Evolutionary conservation across 2,113 vertebrate species (phyloP), one percentile per base, ranked within the genome.

Genomic region (Prietella phreatophila): DNA sequence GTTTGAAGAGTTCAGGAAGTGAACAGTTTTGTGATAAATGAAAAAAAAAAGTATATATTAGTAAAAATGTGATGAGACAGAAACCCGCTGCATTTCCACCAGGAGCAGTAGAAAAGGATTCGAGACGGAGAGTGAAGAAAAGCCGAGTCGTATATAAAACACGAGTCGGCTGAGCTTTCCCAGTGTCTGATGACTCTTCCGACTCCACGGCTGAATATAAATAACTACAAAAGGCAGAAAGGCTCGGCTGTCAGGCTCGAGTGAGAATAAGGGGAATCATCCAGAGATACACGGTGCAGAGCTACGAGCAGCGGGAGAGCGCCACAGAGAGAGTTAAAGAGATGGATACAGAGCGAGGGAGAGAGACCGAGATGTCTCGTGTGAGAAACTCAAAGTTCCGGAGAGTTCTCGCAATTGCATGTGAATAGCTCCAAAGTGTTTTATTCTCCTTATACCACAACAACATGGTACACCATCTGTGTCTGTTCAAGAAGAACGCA

Each of bases 141-240:
- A 22, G 39, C 22, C 3, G 73, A 50, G 22, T 50, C 73, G 39
- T 10, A 76, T 47, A 76, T 14, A 25, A 50, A 25, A 47, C 73
- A 27, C 13, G 42, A 76, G 50, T 56, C 50, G 9, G 11, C n/a
- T 1, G 14, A 78, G 73, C 73, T 50, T 47, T 11, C 42, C 22
- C 22, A 6, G 17, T 19, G 30, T 80, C 78, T 85, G 73, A 69
- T 36, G 63, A 83, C 67, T 75, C 58, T 39, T 33, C 83, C 69
- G 7, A 85, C 5, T 75, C 55, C 47, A 65, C 33, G 83, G 5
- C 56, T 61, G 50, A 73, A 85, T 58, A 85, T 73, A 85, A 85
- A 85, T 76, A 60, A 75, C 84, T 85, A 85, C 69, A 75, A 47
- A 85, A 73, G 33, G 8, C 69, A 85, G 84, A 47, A 75, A 75